Percentiles rank a stretch among this genome's conserved stretches.
phyloP scores from a whole-genome alignment of 2,888 invertebrate genomes.

The Zaprionus bogoriensis region DNA sequence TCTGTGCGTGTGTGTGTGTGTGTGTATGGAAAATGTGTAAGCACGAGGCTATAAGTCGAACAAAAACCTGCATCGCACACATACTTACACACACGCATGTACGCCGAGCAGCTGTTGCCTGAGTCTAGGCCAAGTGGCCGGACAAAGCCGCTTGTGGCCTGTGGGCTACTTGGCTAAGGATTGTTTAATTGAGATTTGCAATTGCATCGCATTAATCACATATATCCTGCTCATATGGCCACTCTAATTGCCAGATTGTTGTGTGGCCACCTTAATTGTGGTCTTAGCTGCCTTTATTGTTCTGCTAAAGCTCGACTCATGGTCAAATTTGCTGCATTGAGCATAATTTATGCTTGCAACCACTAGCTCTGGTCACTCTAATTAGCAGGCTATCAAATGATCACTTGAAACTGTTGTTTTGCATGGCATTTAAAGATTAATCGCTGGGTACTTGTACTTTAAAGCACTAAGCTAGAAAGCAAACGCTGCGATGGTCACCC shows the following conservation, averaged over 20 bases:
- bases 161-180: slow-evolving; percentile 4
- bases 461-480: neutral
- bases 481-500: neutral
- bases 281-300: too few relatives aligned
- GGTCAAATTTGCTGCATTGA: too few relatives aligned
- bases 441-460: neutral
- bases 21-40: slow-evolving; percentile 5
- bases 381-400: too few relatives aligned
- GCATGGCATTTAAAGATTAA: too few relatives aligned
- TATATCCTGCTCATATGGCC: neutral
- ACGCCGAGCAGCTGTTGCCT: slow-evolving; percentile 5
- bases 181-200: neutral
- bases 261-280: neutral
- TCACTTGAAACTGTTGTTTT: too few relatives aligned
- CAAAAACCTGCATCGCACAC: slow-evolving; percentile 9
- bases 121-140: slow-evolving; percentile 44
- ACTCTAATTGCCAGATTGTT: neutral
- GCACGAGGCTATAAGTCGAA: slow-evolving; percentile 23
- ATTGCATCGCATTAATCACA: neutral
- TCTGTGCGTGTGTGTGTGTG: too few relatives aligned
- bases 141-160: slow-evolving; percentile 28
- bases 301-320: too few relatives aligned
- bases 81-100: neutral
- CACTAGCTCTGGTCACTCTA: neutral
- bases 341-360: too few relatives aligned